Conservation (phyloP, 1,140 invertebrate species). For the Acromyrmex echinatior region DNA sequence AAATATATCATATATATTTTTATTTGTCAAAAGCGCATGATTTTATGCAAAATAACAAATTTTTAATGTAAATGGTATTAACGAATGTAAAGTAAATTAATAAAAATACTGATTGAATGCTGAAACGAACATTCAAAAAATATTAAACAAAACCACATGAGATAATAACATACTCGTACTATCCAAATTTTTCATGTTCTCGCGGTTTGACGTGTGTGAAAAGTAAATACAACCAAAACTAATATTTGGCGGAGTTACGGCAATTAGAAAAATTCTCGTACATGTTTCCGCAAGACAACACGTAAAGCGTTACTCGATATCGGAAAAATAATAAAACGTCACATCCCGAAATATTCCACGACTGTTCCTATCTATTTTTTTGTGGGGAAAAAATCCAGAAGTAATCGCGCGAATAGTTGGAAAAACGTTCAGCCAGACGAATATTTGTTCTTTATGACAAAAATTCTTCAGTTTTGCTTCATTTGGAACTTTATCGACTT, state of each 20-base stretch:
- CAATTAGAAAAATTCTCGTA: conserved; percentile 55
- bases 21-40: background rate
- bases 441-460: conserved; percentile 14
- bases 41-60: background rate
- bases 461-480: background rate
- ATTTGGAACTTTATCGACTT: background rate
- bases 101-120: conserved; percentile 31
- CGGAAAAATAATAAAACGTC: conserved; percentile 45
- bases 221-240: conserved; percentile 43
- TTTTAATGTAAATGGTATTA: conserved; percentile 43
- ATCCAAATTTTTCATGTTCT: conserved; percentile 15
- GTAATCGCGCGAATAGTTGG: background rate
- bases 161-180: conserved; percentile 43
- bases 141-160: background rate
- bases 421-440: background rate
- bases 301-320: conserved; percentile 32
- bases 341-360: background rate
- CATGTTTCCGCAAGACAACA: conserved; percentile 37
- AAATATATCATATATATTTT: background rate
- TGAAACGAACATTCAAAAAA: conserved; percentile 31
- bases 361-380: conserved; percentile 36
- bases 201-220: background rate
- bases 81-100: background rate
- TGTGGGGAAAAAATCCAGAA: background rate
- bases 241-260: conserved; percentile 38